These are phyloP conservation scores for Nemotelus nigrinus DNA, from an alignment of 2,888 invertebrate genomes.

Conservation along the genomic window DNA sequence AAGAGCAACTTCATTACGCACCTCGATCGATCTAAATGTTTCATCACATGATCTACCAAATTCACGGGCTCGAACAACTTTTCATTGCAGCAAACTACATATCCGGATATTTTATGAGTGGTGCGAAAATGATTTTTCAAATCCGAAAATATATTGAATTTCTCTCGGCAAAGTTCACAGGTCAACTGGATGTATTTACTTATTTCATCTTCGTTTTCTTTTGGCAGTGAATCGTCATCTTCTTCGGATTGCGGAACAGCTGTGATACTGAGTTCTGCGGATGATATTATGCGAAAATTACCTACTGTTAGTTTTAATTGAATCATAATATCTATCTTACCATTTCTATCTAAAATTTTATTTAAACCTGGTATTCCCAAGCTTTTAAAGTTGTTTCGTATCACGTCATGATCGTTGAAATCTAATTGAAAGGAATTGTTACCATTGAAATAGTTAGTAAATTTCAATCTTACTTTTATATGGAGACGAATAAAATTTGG, in stretches of 20 bases:
- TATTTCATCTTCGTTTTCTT: conserved; percentile 46
- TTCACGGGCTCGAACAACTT: conserved; percentile 44
- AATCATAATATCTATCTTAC: conserved; percentile 9
- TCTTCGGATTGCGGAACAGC: conserved; percentile 23
- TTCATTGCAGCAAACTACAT: conserved; percentile 47
- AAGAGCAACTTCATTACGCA: neutral
- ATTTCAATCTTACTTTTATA: conserved; percentile 39
- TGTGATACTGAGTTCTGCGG: conserved; percentile 47
- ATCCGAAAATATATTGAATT: conserved; percentile 46
- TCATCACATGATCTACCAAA: conserved; percentile 47
- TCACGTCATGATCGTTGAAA: conserved; percentile 24
- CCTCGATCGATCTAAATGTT: conserved; percentile 43
- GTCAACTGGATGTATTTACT: conserved; percentile 45
- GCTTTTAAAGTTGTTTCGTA: conserved; percentile 33
- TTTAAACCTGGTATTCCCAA: conserved; percentile 39
- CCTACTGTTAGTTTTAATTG: neutral
- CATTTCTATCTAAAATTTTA: conserved; percentile 45
- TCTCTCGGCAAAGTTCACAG: conserved; percentile 47
- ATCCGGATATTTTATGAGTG: conserved; percentile 46
- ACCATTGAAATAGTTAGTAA: neutral
- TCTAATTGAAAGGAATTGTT: neutral
- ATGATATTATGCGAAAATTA: neutral
- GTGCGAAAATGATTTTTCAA: conserved; percentile 45
- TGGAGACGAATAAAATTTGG: conserved; percentile 40
- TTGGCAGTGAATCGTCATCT: neutral